Evolutionary conservation across 92 coral and sea anemone species (phyloP), one percentile per base, ranked within the genome.

Genomic region (Paragorgia papillata): DNA sequence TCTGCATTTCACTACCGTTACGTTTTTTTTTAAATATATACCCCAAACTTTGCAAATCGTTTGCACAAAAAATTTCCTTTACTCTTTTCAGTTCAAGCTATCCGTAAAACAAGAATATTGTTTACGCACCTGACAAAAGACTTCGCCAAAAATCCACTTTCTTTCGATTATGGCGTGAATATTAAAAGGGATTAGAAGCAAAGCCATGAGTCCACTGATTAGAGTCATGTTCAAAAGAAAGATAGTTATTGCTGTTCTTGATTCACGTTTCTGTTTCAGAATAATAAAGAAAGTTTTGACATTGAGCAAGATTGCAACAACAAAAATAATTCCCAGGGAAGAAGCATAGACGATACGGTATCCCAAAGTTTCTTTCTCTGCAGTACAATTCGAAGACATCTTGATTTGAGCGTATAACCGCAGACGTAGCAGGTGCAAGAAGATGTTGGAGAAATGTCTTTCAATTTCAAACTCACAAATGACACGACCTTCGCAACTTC

Each of bases 161-260:
- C 73, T 59, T 20, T 82, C 14, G 9, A 90, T 41, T 15, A 84
- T 66, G 10, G 91, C 80, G 31, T 69, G 80, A 28, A 87, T 69
- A 64, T 96, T 90, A 15, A 93, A 81, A 0, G 97, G 97, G 69
- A 93, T 88, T 5, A 88, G 88, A 44, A 80, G 79, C 43, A 88
- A 29, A 0, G 95, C 92, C 66, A 90, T 82, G 25, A 90, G 71
- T 7, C 85, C 86, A 62, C 91, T 93, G 25, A 96, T 89, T 57
- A 93, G 58, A 10, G 89, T 90, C 67, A 93, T 74, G 57, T 93
- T 93, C 21, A 93, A 66, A 15, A 93, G 91, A 43, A 93, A 90
- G 17, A 93, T 80, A 59, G 87, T 93, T n/a, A 96, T 89, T 28
- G 96, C 85, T 29, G 86, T 74, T 39, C 76, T 73, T 14, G 88